Conservation (phyloP, 1,140 invertebrate species). For the Orchestia grillus region DNA sequence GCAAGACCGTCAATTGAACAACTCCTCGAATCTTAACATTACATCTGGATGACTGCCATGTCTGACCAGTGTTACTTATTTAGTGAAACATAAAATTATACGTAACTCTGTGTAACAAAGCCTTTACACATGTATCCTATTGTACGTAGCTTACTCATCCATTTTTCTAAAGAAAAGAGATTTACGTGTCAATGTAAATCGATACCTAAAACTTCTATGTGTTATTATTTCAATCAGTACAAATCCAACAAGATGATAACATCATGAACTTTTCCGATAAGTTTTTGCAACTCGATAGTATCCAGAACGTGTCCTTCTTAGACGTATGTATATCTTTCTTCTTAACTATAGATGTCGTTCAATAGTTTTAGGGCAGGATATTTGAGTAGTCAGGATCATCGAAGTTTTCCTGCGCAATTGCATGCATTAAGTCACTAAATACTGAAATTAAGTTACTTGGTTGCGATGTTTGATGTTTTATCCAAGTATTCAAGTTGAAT, state of each 20-base stretch:
- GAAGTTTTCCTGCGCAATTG: conserved; percentile 32
- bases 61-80: conserved; percentile 7
- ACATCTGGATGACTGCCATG: conserved; percentile 14
- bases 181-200: background rate
- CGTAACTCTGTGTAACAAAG: conserved; percentile 41
- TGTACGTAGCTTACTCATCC: background rate
- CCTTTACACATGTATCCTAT: conserved; percentile 34
- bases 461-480: background rate
- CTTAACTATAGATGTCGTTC: conserved; percentile 48
- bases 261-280: conserved; percentile 22
- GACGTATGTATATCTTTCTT: conserved; percentile 27
- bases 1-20: background rate
- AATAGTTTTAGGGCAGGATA: conserved; percentile 43
- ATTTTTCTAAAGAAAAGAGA: background rate
- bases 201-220: background rate
- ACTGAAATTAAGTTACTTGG: background rate
- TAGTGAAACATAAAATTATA: conserved; percentile 25
- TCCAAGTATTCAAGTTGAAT: background rate
- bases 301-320: conserved; percentile 54
- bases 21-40: background rate
- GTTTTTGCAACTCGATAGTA: conserved; percentile 44
- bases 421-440: background rate
- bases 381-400: conserved; percentile 14
- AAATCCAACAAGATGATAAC: background rate
- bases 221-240: conserved; percentile 45